Percentiles rank a stretch among this genome's conserved stretches.
Evolutionary conservation across 2,113 vertebrate species (phyloP).

Genomic region (Rhinoderma darwinii): DNA sequence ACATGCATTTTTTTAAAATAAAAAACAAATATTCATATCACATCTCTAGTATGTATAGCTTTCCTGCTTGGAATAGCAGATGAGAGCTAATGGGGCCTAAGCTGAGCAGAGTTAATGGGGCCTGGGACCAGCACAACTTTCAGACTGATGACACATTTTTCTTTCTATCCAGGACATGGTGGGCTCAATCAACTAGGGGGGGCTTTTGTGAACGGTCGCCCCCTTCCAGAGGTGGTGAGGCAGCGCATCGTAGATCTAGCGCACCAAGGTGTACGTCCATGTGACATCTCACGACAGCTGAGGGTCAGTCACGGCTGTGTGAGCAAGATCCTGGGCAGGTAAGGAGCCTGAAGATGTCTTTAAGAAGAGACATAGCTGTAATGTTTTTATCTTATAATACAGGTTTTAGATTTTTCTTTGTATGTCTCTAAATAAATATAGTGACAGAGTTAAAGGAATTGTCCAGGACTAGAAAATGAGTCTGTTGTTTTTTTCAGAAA

Average conservation of each 20-base stretch:
- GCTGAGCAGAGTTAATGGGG: neutral
- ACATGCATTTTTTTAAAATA: no score
- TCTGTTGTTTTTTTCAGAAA: neutral
- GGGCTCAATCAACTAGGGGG: conserved; percentile 91
- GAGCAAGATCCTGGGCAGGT: conserved; percentile 93
- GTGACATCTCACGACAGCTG: conserved; percentile 90
- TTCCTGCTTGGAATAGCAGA: neutral
- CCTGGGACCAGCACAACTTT: neutral
- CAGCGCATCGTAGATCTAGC: conserved; percentile 92
- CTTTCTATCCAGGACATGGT: conserved; percentile 79
- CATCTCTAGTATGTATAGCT: neutral
- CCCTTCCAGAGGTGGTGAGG: conserved; percentile 88
- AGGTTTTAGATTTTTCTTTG: neutral
- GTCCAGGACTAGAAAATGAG: neutral
- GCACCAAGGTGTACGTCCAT: conserved; percentile 88
- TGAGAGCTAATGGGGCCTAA: neutral
- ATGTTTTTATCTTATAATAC: neutral
- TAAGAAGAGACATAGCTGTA: neutral
- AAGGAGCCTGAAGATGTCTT: conserved; percentile 62
- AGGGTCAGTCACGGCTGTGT: conserved; percentile 90
- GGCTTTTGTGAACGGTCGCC: conserved; percentile 90
- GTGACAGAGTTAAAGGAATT: neutral
- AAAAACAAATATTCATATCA: neutral
- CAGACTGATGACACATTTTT: conserved; percentile 1
- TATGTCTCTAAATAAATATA: neutral